Evolutionary conservation across 2,113 vertebrate species (phyloP).

Genomic region (Chloebia gouldiae): DNA sequence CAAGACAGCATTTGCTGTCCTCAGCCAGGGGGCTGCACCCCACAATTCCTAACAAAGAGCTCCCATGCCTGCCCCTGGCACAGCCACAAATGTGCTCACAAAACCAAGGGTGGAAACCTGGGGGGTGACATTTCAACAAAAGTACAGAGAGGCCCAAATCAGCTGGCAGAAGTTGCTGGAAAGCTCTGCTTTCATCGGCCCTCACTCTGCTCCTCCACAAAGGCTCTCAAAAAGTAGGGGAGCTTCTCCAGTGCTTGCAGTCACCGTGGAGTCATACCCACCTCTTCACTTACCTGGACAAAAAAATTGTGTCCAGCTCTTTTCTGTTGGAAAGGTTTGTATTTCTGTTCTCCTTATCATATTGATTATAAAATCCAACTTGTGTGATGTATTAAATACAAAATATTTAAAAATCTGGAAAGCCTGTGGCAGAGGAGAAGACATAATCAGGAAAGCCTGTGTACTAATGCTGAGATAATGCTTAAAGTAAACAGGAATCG

Average conservation of each 20-base stretch:
- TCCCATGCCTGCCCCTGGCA: neutral
- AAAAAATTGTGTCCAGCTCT: neutral
- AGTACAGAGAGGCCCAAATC: neutral
- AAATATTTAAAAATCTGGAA: neutral
- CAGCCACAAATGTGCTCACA: neutral
- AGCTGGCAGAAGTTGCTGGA: neutral
- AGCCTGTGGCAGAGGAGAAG: neutral
- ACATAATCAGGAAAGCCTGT: neutral
- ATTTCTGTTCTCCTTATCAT: neutral
- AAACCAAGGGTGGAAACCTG: neutral
- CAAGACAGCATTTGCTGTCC: fast-evolving
- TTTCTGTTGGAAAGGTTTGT: neutral
- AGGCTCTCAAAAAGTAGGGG: neutral
- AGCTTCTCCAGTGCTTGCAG: neutral
- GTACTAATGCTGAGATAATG: neutral
- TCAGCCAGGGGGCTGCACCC: neutral
- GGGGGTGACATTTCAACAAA: neutral
- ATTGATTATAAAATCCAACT: neutral
- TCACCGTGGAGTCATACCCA: neutral
- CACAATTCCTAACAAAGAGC: neutral
- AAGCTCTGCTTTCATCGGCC: neutral
- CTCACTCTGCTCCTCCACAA: neutral
- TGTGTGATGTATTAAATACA: neutral
- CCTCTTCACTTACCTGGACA: neutral
- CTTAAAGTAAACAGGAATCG: constrained; percentile 49